A percentile compares a stretch with the other conserved stretches of the same genome.
These are phyloP conservation scores for Physella acuta DNA, from an alignment of 1,140 invertebrate genomes.

Conservation along the genomic window DNA sequence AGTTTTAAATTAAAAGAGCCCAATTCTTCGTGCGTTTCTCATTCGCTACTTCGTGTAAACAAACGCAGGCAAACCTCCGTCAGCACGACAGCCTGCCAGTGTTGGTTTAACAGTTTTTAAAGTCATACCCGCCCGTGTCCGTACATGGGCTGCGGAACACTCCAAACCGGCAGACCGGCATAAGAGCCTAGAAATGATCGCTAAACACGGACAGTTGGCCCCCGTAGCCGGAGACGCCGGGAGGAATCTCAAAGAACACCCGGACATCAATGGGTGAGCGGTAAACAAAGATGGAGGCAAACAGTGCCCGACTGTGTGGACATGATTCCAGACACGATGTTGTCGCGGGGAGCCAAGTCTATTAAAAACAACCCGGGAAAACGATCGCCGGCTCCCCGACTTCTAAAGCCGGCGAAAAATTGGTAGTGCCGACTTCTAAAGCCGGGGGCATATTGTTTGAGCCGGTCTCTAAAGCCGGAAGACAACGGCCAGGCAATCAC, in stretches of 20 bases:
- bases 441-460: no score
- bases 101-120: conserved; percentile 8
- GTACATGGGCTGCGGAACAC: neutral
- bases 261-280: neutral
- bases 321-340: conserved; percentile 11
- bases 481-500: no score
- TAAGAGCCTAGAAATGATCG: conserved; percentile 10
- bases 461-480: no score
- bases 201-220: conserved; percentile 22
- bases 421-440: no score
- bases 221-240: neutral
- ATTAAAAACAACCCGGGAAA: neutral
- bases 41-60: no score
- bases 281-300: conserved; percentile 6
- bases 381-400: no score
- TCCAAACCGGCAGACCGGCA: conserved; percentile 4
- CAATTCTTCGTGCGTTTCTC: no score
- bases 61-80: no score
- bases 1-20: no score
- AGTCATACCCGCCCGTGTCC: neutral
- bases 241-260: conserved; percentile 7
- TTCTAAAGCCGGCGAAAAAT: no score
- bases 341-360: conserved; percentile 14
- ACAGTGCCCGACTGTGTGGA: conserved; percentile 5
- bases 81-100: conserved; percentile 2